Percentiles rank a stretch among this genome's conserved stretches.
Evolutionary conservation across 2,888 invertebrate species (phyloP).

Genomic region (Yponomeuta cagnagella): DNA sequence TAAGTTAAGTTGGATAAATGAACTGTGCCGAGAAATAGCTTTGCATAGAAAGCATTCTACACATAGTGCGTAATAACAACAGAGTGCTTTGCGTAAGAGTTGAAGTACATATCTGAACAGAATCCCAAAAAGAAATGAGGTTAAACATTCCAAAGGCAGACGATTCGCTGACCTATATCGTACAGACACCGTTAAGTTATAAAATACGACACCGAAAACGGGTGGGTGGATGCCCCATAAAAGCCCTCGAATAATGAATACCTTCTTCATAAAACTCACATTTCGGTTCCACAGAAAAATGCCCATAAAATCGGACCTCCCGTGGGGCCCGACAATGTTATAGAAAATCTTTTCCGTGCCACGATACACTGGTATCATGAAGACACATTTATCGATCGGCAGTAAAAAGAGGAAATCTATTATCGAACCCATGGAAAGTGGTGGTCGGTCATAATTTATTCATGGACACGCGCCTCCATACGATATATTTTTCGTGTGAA

Average conservation of each 20-base stretch:
- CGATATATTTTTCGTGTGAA: conserved; percentile 33
- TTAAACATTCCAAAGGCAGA: conserved; percentile 17
- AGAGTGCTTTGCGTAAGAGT: not conserved
- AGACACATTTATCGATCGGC: conserved; percentile 16
- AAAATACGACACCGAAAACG: conserved; percentile 33
- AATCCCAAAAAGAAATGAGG: conserved; percentile 4
- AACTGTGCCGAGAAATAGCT: not conserved
- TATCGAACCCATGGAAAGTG: conserved; percentile 5
- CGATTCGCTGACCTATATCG: conserved; percentile 24
- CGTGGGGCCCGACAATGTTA: conserved; percentile 31
- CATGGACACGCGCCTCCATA: conserved; percentile 33
- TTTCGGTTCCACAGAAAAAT: conserved; percentile 24
- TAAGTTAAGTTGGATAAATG: not conserved
- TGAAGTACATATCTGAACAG: not conserved
- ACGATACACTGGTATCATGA: conserved; percentile 7
- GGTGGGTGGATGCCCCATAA: conserved; percentile 32
- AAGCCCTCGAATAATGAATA: conserved; percentile 22
- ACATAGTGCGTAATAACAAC: not conserved
- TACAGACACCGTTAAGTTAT: conserved; percentile 25
- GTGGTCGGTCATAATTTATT: conserved; percentile 32
- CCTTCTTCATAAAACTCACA: conserved; percentile 20
- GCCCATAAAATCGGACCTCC: conserved; percentile 34
- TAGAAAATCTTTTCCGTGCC: conserved; percentile 23
- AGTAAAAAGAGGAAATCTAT: conserved; percentile 9
- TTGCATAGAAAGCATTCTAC: not conserved